phyloP scores from a whole-genome alignment of 2,797 vertebrate species.

The Cirrhinus mrigala region DNA sequence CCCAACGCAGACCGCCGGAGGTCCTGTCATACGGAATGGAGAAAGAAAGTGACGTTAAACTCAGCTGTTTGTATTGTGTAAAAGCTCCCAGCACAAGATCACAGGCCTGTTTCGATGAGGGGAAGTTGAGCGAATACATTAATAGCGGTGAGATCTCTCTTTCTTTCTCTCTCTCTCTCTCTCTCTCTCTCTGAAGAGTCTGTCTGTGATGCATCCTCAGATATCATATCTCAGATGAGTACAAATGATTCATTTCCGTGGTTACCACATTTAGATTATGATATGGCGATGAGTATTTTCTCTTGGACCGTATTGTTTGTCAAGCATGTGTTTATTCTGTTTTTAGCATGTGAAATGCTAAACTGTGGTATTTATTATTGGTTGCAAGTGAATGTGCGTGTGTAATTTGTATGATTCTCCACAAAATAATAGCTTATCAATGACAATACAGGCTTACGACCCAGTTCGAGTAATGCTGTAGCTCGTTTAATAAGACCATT shows the following conservation, averaged over 20 bases:
- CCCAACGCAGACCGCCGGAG: not conserved
- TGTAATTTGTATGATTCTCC: not conserved
- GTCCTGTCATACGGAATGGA: slow-evolving; percentile 2
- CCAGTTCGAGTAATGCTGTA: slow-evolving; percentile 75
- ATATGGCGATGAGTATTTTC: not conserved
- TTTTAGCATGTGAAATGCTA: not conserved
- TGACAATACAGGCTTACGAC: slow-evolving; percentile 46
- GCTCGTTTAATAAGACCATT: slow-evolving; percentile 74
- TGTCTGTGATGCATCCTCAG: slow-evolving; percentile 26
- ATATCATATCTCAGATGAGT: slow-evolving; percentile 53
- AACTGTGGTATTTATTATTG: not conserved
- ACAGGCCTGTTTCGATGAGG: not conserved
- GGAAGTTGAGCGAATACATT: slow-evolving; percentile 6
- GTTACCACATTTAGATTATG: slow-evolving; percentile 41
- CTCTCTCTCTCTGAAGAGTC: slow-evolving; percentile 24
- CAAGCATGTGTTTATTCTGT: not conserved
- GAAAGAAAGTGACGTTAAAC: slow-evolving; percentile 4
- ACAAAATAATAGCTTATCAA: not conserved
- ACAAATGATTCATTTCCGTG: slow-evolving; percentile 55
- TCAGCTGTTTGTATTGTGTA: slow-evolving; percentile 11
- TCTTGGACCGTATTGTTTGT: not conserved
- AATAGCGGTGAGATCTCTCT: not conserved
- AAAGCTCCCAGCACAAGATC: not conserved
- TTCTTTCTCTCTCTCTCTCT: slow-evolving; percentile 1
- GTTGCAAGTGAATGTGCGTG: not conserved